These are phyloP conservation scores for Hyles lineata DNA, from an alignment of 2,888 invertebrate species.

Conservation along the genomic window DNA sequence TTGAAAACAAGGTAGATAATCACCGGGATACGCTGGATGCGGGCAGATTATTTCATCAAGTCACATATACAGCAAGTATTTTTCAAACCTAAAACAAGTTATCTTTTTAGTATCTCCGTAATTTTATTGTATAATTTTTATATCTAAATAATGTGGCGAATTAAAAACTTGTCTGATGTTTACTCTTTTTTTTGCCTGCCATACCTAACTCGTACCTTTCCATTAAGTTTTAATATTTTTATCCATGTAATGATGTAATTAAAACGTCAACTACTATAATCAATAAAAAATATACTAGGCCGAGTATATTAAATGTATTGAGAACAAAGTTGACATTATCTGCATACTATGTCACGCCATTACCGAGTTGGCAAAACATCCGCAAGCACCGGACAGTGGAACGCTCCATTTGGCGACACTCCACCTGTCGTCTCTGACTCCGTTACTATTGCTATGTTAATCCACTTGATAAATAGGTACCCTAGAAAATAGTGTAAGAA, in stretches of 20 bases:
- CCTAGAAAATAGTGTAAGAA: not conserved
- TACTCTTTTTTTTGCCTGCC: no score
- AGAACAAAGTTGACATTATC: slow-evolving; percentile 6
- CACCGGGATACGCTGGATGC: slow-evolving; percentile 2
- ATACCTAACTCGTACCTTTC: no score
- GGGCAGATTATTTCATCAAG: not conserved
- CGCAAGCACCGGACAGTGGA: slow-evolving; percentile 12
- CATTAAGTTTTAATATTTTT: no score
- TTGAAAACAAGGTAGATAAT: not conserved
- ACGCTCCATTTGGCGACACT: slow-evolving; percentile 8
- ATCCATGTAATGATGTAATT: no score
- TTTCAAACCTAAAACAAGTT: not conserved
- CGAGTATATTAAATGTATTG: not conserved
- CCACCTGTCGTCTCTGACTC: not conserved
- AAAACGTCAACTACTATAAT: no score
- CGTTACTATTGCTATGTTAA: slow-evolving; percentile 8
- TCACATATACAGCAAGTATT: not conserved
- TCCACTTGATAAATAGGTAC: not conserved
- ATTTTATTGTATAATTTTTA: no score
- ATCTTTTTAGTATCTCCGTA: no score
- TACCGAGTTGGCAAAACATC: slow-evolving; percentile 13
- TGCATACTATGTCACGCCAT: slow-evolving; percentile 5
- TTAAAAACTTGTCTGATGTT: no score
- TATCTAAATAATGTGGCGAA: no score
- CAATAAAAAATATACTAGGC: no score